These are phyloP conservation scores for Huso huso DNA, from an alignment of 2,797 vertebrate genomes.

Conservation along the genomic window DNA sequence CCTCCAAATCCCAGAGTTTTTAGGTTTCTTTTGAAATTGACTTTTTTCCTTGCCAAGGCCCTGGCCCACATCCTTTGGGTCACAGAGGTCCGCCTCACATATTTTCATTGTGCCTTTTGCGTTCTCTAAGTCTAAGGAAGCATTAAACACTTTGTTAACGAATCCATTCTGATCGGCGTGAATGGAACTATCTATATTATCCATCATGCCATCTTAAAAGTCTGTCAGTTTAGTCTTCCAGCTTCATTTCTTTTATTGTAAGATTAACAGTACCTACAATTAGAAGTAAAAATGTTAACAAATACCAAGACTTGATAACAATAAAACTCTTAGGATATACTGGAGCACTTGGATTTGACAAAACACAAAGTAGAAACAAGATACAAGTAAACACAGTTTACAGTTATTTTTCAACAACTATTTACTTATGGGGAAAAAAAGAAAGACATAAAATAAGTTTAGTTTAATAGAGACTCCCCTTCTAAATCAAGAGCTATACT, in stretches of 20 bases:
- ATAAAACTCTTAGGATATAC: no score
- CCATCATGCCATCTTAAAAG: slow-evolving; percentile 63
- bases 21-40: slow-evolving; percentile 53
- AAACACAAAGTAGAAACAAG: no score
- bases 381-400: no score
- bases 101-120: slow-evolving; percentile 50
- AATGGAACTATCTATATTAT: slow-evolving; percentile 45
- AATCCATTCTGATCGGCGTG: slow-evolving; percentile 68
- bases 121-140: slow-evolving; percentile 58
- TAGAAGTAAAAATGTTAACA: no score
- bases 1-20: slow-evolving; percentile 72
- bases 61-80: slow-evolving; percentile 38
- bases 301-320: no score
- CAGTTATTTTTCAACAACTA: no score
- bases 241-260: slow-evolving; percentile 5
- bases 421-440: no score
- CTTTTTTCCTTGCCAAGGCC: slow-evolving; percentile 40
- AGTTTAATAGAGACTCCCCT: no score
- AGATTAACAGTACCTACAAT: no score
- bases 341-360: no score
- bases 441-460: no score
- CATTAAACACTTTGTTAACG: slow-evolving; percentile 69
- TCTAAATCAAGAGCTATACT: no score
- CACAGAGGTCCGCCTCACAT: slow-evolving; percentile 46
- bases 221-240: slow-evolving; percentile 37